Conservation (phyloP, 2,888 invertebrate species). For the Tinea trinotella region DNA sequence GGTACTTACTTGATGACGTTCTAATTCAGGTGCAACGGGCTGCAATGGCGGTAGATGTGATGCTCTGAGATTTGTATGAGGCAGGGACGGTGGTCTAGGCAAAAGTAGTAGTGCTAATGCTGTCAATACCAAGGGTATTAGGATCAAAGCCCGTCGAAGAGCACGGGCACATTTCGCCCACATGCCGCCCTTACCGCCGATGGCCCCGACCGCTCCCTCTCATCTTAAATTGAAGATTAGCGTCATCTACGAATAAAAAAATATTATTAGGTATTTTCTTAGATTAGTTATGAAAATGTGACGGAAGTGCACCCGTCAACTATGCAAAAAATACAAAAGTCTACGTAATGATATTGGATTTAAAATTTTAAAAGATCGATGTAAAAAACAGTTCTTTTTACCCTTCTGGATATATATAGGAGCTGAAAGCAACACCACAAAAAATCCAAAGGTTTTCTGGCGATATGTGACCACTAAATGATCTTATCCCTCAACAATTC, state of each 20-base stretch:
- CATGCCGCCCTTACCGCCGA: conserved; percentile 33
- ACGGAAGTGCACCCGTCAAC: no score
- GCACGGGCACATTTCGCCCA: conserved; percentile 53
- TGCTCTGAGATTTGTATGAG: conserved; percentile 27
- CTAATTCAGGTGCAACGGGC: not conserved
- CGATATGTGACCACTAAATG: no score
- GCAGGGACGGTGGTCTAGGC: conserved; percentile 48
- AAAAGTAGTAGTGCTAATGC: conserved; percentile 66
- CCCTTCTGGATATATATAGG: no score
- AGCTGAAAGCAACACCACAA: no score
- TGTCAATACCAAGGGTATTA: conserved; percentile 65
- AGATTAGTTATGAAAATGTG: no score
- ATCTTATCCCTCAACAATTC: no score
- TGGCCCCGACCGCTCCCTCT: not conserved
- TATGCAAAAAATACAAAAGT: no score
- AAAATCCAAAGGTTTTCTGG: no score
- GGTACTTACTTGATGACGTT: conserved; percentile 7
- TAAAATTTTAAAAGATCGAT: no score
- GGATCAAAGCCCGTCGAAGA: conserved; percentile 57
- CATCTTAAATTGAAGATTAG: not conserved
- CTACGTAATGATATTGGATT: no score
- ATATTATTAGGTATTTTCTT: no score
- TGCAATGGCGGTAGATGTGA: conserved; percentile 28
- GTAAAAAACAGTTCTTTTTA: no score
- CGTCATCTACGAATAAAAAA: not conserved